Evolutionary conservation across 1,140 invertebrate genomes (phyloP).

Genomic region (Drosophila pandora): DNA sequence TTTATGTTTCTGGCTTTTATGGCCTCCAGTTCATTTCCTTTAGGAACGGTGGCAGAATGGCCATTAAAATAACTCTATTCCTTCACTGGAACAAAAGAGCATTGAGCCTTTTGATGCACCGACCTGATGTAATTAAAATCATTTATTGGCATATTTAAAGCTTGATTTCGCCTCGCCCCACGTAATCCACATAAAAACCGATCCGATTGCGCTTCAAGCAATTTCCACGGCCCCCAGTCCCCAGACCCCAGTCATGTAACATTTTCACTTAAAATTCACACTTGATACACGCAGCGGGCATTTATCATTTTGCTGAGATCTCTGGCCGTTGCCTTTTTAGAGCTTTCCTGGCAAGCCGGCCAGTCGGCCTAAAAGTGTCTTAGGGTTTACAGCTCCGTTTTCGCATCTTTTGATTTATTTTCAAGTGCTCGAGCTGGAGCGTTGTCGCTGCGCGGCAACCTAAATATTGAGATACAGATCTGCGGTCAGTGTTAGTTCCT

Average conservation of each 20-base stretch:
- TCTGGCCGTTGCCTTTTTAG: constrained; percentile 50
- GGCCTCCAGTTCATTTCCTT: constrained; percentile 55
- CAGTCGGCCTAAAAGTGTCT: constrained; percentile 61
- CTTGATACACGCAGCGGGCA: constrained; percentile 70
- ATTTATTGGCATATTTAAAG: constrained; percentile 71
- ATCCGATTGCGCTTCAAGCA: constrained; percentile 38
- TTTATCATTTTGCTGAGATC: constrained; percentile 78
- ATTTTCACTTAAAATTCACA: constrained; percentile 82
- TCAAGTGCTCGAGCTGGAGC: constrained; percentile 51
- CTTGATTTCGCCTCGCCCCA: constrained; percentile 57
- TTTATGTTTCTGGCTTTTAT: constrained; percentile 63
- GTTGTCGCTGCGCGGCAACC: constrained; percentile 55
- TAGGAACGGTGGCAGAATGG: constrained; percentile 46
- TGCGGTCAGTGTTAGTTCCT: constrained; percentile 70
- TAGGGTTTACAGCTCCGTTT: constrained; percentile 54
- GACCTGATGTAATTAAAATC: constrained; percentile 68
- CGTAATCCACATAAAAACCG: constrained; percentile 62
- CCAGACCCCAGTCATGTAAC: constrained; percentile 21
- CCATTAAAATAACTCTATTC: constrained; percentile 38
- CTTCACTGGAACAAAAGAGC: constrained; percentile 14
- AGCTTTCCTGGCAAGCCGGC: constrained; percentile 28
- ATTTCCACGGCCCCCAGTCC: constrained; percentile 40
- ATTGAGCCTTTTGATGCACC: constrained; percentile 33
- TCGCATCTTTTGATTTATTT: constrained; percentile 81
- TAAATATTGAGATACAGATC: constrained; percentile 77